These are phyloP conservation scores for Rhynchotus rufescens DNA, from an alignment of 2,797 vertebrate species.

Conservation along the genomic window DNA sequence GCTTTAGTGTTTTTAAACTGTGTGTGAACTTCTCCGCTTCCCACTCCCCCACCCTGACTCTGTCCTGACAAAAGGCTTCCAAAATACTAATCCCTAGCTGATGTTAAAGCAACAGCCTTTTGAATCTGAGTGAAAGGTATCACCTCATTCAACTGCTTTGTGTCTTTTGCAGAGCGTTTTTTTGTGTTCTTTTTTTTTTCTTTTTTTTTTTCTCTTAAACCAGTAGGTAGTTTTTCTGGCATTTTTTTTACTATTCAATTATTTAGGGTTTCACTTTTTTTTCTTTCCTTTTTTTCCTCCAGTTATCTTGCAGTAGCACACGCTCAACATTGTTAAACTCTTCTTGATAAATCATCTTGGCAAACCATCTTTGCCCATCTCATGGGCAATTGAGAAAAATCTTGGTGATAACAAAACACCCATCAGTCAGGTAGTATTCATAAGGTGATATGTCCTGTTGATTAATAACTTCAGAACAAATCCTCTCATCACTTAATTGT, in stretches of 20 bases:
- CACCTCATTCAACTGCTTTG: background rate
- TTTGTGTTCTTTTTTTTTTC: background rate
- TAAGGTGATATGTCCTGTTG: slow-evolving; percentile 5
- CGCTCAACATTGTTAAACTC: background rate
- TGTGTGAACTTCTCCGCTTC: slow-evolving; percentile 17
- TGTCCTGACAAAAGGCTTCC: slow-evolving; percentile 34
- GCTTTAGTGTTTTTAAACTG: slow-evolving; percentile 35
- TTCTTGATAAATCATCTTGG: background rate
- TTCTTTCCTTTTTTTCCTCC: background rate
- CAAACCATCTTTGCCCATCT: background rate
- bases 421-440: background rate
- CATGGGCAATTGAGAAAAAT: background rate
- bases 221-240: background rate
- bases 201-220: background rate
- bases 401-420: background rate
- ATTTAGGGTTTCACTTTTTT: background rate
- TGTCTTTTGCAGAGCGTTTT: background rate
- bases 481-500: slow-evolving; percentile 1
- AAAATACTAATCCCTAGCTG: slow-evolving; percentile 27
- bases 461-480: slow-evolving; percentile 27
- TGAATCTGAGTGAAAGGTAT: slow-evolving; percentile 5
- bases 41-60: background rate
- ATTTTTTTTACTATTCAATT: background rate
- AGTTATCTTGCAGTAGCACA: background rate
- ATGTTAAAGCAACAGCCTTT: slow-evolving; percentile 35